Percentiles rank a stretch among this genome's conserved stretches.
Evolutionary conservation across 2,113 vertebrate species (phyloP).

Genomic region (Edolisoma coerulescens): DNA sequence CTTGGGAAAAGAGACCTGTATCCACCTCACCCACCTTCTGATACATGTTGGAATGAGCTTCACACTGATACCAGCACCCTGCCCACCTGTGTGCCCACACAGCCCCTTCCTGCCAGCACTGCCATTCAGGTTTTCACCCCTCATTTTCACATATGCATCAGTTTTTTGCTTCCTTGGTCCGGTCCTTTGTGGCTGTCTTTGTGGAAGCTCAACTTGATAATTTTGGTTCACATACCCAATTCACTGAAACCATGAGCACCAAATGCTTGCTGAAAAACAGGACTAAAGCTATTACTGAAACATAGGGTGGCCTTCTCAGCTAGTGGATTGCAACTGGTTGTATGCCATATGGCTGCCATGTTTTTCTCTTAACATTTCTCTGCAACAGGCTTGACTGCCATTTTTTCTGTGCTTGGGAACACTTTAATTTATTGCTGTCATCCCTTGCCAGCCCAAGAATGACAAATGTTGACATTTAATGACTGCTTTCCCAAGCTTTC

Average conservation of each 20-base stretch:
- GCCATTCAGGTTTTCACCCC: background rate
- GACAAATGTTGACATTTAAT: background rate
- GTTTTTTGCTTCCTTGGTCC: background rate
- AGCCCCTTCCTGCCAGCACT: background rate
- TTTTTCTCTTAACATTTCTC: background rate
- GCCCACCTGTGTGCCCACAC: background rate
- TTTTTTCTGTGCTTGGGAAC: background rate
- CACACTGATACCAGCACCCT: background rate
- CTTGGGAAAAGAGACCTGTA: rapidly evolving
- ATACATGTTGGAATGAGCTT: rapidly evolving
- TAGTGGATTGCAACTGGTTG: background rate
- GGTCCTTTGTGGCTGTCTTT: background rate
- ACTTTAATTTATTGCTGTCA: background rate
- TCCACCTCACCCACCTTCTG: background rate
- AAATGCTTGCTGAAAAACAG: background rate
- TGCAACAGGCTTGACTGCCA: background rate
- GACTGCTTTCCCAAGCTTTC: background rate
- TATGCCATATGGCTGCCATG: background rate
- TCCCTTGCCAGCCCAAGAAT: background rate
- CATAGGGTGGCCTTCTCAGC: background rate
- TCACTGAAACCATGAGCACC: background rate
- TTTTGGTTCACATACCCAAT: background rate
- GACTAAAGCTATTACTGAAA: background rate
- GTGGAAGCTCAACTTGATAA: background rate
- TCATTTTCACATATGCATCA: background rate